Base-by-base conservation (phyloP, 2,113 vertebrate species). In the Lepisosteus oculatus region DNA sequence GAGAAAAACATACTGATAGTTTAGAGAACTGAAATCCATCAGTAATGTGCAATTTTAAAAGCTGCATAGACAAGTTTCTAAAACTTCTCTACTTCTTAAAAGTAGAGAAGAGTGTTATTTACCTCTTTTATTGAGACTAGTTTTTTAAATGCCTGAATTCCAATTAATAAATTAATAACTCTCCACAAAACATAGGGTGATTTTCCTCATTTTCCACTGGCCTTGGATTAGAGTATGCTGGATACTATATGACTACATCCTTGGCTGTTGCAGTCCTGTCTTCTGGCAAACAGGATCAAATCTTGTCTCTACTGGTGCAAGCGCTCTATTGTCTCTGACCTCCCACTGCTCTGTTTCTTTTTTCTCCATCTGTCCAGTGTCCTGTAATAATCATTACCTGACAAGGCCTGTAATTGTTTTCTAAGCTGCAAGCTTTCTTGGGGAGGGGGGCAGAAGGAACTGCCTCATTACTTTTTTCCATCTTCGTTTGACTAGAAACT, bases 341-440 rank as follows among this genome's bases (percentile, higher is more conserved):
- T 43, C 57, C 68, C 55, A 15, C 8, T 43, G 8, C 2, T 42
- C 3, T 64, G 15, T 43, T 43, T 15, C 6, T 17, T 29, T 8
- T 55, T n/a, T 5, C 29, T 41, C 45, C 3, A 3, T 41, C 61
- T 54, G 61, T 51, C 59, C 59, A 13, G 61, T 14, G 3, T 29
- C 9, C 17, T 56, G 63, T 43, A 13, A 6, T 54, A 72, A 43
- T 65, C 45, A 55, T 55, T 72, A 55, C 47, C 70, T 72, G 70
- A 65, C 61, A 57, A 55, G 70, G 51, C 6, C 12, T 9, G 47
- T 55, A 54, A 43, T 65, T 72, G 61, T 65, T 7, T 59, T 59
- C 9, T n/a, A 59, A 59, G n/a, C 12, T n/a, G 9, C 14, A 59
- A 3, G 57, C n/a, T 59, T 59, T 59, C 13, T 13, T 17, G 15